A percentile compares a stretch with the other conserved stretches of the same genome.
Evolutionary conservation across 92 coral and sea anemone genomes (phyloP).

Genomic region (Diadumene lineata): DNA sequence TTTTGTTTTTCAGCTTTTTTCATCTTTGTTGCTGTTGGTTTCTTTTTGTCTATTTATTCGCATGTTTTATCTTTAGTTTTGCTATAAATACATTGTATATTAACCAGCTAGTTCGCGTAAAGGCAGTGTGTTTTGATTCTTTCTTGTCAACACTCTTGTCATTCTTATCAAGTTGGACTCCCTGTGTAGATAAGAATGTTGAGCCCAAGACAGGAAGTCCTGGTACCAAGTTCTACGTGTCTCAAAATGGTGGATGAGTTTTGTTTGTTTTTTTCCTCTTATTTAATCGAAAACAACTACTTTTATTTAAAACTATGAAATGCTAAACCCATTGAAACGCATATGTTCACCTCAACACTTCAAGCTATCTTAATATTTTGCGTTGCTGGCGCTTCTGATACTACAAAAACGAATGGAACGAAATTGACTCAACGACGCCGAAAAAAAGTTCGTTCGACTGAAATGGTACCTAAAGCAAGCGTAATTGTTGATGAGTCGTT

Average conservation of each 20-base stretch:
- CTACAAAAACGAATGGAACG: not conserved
- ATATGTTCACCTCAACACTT: conserved; percentile 17
- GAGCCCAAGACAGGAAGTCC: not conserved
- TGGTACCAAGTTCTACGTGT: not conserved
- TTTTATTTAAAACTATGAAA: not conserved
- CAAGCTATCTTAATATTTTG: conserved; percentile 23
- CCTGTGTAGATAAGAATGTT: not conserved
- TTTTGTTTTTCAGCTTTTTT: too few relatives aligned
- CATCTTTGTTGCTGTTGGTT: too few relatives aligned
- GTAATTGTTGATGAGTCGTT: conserved; percentile 6
- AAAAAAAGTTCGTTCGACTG: not conserved
- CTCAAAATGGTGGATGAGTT: conserved; percentile 2
- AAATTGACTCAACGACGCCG: not conserved
- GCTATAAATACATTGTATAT: too few relatives aligned
- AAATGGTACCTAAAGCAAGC: conserved; percentile 31
- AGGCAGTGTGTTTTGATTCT: too few relatives aligned
- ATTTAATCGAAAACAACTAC: not conserved
- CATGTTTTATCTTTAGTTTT: too few relatives aligned
- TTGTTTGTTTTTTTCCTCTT: not conserved
- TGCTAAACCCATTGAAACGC: not conserved
- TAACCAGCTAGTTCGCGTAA: too few relatives aligned
- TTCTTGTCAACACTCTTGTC: not conserved
- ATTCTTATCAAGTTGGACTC: not conserved
- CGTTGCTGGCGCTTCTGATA: conserved; percentile 14
- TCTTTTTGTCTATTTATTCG: too few relatives aligned